These are phyloP conservation scores for Tricholauxania praeusta DNA, from an alignment of 2,888 invertebrate genomes.

Conservation along the genomic window DNA sequence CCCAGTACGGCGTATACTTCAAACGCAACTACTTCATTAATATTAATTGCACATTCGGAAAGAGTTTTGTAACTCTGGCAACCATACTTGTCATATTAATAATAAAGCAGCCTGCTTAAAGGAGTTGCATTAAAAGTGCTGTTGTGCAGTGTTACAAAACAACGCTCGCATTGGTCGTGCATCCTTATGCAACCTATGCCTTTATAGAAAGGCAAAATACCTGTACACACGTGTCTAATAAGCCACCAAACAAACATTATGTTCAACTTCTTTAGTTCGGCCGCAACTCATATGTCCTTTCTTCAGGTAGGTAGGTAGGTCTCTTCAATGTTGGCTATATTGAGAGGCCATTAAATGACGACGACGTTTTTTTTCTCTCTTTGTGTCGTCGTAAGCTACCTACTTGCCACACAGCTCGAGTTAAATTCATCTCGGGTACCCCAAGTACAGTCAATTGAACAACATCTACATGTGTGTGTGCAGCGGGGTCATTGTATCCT, in stretches of 20 bases:
- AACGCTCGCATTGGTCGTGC: background rate
- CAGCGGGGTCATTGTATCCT: constrained; percentile 13
- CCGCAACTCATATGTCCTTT: background rate
- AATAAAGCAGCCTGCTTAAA: too few relatives aligned
- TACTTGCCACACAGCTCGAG: background rate
- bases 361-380: constrained; percentile 4
- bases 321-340: constrained; percentile 17
- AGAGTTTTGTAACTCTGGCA: too few relatives aligned
- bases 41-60: too few relatives aligned
- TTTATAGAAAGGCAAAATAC: background rate
- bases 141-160: background rate
- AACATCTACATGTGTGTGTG: background rate
- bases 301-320: background rate
- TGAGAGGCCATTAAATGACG: constrained; percentile 28
- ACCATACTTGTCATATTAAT: background rate
- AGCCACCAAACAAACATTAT: constrained; percentile 4
- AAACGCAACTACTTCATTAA: too few relatives aligned
- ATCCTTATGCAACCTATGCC: background rate
- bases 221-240: constrained; percentile 21
- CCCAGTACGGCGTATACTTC: too few relatives aligned
- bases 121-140: background rate
- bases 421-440: background rate
- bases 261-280: background rate
- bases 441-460: background rate
- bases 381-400: background rate